Base-by-base conservation (phyloP, 2,797 vertebrate species). In the Crenuchus spilurus region DNA sequence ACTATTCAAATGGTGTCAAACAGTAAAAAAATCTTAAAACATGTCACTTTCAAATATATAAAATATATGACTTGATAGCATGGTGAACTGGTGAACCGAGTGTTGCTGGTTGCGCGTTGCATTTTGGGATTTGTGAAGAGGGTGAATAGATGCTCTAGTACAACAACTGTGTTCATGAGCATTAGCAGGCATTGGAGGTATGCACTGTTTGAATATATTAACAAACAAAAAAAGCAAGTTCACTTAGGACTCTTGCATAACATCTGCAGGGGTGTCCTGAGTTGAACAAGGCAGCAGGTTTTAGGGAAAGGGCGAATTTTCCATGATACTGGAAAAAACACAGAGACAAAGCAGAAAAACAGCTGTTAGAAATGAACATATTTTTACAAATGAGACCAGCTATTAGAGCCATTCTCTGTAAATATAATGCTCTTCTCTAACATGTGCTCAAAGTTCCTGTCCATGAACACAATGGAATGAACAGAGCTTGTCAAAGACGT, bases 401-500 rank as follows among this genome's bases (percentile, higher is more conserved):
- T 8, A 26, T 26, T 20, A 57, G 28, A 26, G 54, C 24, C 20
- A 54, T 4, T 60, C 18, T 66, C 35, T 46, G 22, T 52, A 33
- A 54, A 46, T 33, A 16, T 6, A 7, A 39, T 39, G 10, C 39
- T 44, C 11, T 72, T 16, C 2, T 24, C 26, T 42, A n/a, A 52
- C n/a, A n/a, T n/a, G n/a, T n/a, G n/a, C 24, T 42, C 52, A 18
- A 0, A 20, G 11, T 22, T 42, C n/a, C 48, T 51, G 18, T 66
- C 33, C 5, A 71, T 62, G 37, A 58, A 68, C 42, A 61, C 33
- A 4, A 11, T 60, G 64, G 41, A 69, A 51, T 64, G n/a, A 68
- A 18, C 58, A 62, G 11, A 0, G 9, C 41, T 63, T 20, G 54
- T 68, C 35, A 16, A 57, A 37, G 31, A 66, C 52, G 20, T 72